Evolutionary conservation across 2,888 invertebrate genomes (phyloP), one percentile per base, ranked within the genome.

Genomic region (Apamea monoglypha): DNA sequence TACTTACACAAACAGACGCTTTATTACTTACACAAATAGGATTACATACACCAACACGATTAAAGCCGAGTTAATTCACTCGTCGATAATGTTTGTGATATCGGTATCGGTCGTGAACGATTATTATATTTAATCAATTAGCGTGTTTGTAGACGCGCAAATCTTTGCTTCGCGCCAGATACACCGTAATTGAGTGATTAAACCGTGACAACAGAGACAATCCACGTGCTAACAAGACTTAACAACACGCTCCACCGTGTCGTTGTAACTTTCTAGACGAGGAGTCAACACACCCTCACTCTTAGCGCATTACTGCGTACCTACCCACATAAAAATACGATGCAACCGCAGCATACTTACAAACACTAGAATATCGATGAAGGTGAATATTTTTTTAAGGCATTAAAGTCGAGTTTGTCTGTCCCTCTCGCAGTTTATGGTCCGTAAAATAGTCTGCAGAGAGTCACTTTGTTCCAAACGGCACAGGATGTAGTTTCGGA

Each of bases 371-470:
- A 90, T 87, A 91, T 90, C 91, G 80, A 92, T 87, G 83, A 89
- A 89, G 90, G 91, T 91, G 91, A 92, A 92, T 92, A 92, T 91
- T 91, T 92, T 92, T 92, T 88, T 81, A 90, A 92, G 84, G 84
- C 83, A 91, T 91, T 91, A 90, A 90, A 84, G 90, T 91, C 86
- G 90, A 92, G 88, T 91, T 93, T 89, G 88, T 86, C 89, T 87
- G 89, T 91, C 82, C 91, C 91, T 87, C 90, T 89, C 87, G 84
- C 91, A 92, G 88, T 94, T 94, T 94, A 95, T 94, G 91, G 90
- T 88, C 93, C 93, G 94, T 94, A 93, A 95, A 96, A 96, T 94
- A 94, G 94, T 94, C 94, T 90, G 91, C 90, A 89, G 72, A 82
- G 93, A 90, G 92, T 92, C 93, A 93, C 93, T 95, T 94, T 94